These are phyloP conservation scores for Xyliphius kryptos DNA, from an alignment of 2,113 vertebrate species.

Conservation along the genomic window DNA sequence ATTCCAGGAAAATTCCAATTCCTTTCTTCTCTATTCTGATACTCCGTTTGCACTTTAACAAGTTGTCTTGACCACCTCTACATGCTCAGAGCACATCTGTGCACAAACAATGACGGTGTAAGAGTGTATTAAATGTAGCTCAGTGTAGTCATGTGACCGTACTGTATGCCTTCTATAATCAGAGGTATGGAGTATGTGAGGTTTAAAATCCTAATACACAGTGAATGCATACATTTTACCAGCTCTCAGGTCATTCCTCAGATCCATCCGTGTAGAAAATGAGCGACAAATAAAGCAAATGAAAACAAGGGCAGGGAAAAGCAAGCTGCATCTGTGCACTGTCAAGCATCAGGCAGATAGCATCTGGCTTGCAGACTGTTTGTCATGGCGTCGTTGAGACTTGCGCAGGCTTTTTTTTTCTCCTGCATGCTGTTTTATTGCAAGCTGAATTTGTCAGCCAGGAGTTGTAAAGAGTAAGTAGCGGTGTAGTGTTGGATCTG, in stretches of 20 bases:
- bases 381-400: slow-evolving; percentile 26
- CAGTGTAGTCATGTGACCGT: no score
- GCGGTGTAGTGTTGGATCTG: slow-evolving; percentile 22
- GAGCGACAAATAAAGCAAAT: slow-evolving; percentile 14
- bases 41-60: no score
- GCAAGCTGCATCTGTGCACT: slow-evolving; percentile 22
- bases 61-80: no score
- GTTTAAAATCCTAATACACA: no score
- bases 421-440: slow-evolving; percentile 41
- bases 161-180: no score
- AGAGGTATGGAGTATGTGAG: no score
- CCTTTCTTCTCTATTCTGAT: no score
- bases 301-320: slow-evolving; percentile 17
- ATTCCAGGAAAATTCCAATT: no score
- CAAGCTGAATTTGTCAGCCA: slow-evolving; percentile 35
- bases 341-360: slow-evolving; percentile 30
- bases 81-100: no score
- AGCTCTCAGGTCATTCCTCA: neutral
- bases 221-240: no score
- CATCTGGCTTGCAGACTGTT: slow-evolving; percentile 35
- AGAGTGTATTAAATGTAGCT: no score
- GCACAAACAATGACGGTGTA: no score
- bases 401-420: neutral
- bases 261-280: slow-evolving; percentile 28
- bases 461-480: slow-evolving; percentile 36